These are phyloP conservation scores for Carassius gibelio DNA, from an alignment of 2,113 vertebrate genomes.

Conservation along the genomic window DNA sequence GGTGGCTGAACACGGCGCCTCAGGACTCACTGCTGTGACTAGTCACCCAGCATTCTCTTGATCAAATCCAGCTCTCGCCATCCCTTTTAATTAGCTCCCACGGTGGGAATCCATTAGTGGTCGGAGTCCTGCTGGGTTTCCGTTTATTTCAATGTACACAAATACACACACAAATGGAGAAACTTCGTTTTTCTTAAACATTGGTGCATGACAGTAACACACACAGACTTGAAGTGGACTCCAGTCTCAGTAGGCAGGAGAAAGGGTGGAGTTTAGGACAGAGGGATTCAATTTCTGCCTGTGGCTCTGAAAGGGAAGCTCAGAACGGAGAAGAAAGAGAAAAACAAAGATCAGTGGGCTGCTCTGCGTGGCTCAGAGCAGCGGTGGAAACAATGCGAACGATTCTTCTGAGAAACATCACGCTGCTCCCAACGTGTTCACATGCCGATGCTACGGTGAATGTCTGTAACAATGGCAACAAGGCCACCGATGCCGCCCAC, in stretches of 20 bases:
- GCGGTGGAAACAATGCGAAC: slow-evolving; percentile 30
- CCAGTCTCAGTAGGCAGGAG: not conserved
- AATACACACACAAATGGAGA: slow-evolving; percentile 13
- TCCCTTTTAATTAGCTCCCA: slow-evolving; percentile 57
- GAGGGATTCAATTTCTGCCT: slow-evolving; percentile 19
- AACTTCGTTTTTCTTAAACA: not conserved
- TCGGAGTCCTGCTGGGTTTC: slow-evolving; percentile 44
- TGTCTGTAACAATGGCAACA: not conserved
- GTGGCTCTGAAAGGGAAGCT: slow-evolving; percentile 9
- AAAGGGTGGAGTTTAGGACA: slow-evolving; percentile 1
- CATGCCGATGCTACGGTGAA: not conserved
- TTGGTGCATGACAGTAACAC: slow-evolving; percentile 19
- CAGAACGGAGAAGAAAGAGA: not conserved
- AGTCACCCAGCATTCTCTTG: no score
- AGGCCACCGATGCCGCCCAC: not conserved
- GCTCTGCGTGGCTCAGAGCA: not conserved
- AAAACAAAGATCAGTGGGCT: slow-evolving; percentile 33
- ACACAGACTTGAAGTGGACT: not conserved
- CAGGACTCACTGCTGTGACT: not conserved
- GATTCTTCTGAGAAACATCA: slow-evolving; percentile 3
- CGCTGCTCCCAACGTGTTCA: not conserved
- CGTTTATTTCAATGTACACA: slow-evolving; percentile 57
- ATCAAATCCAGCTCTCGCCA: no score
- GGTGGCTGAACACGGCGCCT: not conserved
- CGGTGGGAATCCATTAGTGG: slow-evolving; percentile 53